Base-by-base conservation (phyloP, 2,888 invertebrate genomes). In the Drosophila vallismaia region DNA sequence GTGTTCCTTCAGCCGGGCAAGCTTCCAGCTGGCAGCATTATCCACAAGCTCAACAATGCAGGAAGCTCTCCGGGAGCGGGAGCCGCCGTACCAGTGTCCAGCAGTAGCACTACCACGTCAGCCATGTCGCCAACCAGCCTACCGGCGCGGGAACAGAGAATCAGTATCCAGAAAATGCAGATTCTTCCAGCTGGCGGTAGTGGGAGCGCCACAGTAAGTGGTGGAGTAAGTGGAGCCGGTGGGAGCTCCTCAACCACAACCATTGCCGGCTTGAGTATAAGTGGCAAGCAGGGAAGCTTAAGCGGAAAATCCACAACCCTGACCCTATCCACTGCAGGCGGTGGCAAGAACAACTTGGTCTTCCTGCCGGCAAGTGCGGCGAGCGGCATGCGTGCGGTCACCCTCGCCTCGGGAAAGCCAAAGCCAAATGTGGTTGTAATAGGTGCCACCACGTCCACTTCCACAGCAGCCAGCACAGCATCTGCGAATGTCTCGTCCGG, bases 131-230 rank as follows among this genome's bases (percentile, higher is more conserved):
- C 82, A 4, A 70, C 28, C 28, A 28, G 4, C 6, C 28, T 78
- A 14, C 74, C 87, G 26, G 75, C 88, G 26, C 76, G 86, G 14
- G 77, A 84, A 53, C 64, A 82, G 6, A 38, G 91, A 10, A 81
- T 91, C 44, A 88, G 90, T 42, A 89, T 91, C 83, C 91, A 91
- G 56, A 91, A 91, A 64, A 88, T 91, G 66, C 91, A 91, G 66
- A 82, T 91, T 52, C 75, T 91, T 38, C 88, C 90, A 19, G 72
- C 68, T 64, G 60, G 59, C 0, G 63, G 14, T 0, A 33, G 46
- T 12, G 60, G 46, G 26, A 78, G 49, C 64, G 67, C 6, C 6
- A n/a, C 64, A 10, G 14, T 9, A 0, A 10, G 14, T 42, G 44
- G 9, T 10, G 24, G 9, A 24, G 44, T 3, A 28, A 28, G 10